Conservation (phyloP, 1,140 invertebrate species). For the Melitaea cinxia region DNA sequence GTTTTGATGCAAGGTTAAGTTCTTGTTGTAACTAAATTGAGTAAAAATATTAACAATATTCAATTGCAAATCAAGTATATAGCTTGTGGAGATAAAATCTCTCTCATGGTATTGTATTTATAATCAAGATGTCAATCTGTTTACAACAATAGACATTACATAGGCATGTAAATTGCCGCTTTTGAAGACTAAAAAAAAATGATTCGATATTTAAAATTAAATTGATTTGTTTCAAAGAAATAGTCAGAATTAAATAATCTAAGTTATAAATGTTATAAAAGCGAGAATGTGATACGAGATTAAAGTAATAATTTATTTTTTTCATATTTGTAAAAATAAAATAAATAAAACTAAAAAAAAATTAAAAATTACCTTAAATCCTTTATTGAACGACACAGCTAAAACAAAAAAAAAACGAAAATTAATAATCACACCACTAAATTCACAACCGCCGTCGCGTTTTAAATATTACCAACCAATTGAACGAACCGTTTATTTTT, state of each 20-base stretch:
- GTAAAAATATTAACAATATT: slow-evolving; percentile 2
- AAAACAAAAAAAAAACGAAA: slow-evolving; percentile 3
- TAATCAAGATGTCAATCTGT: slow-evolving; percentile 4
- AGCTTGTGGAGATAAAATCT: background rate
- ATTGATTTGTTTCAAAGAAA: background rate
- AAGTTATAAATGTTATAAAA: no score
- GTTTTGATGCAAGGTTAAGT: no score
- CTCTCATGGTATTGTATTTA: background rate
- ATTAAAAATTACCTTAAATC: slow-evolving; percentile 1
- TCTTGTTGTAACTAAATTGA: background rate
- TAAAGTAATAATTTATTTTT: no score
- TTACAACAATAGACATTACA: slow-evolving; percentile 5
- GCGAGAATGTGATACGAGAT: no score
- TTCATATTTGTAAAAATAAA: background rate
- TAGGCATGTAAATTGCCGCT: slow-evolving; percentile 1
- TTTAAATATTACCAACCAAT: background rate
- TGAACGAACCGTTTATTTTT: slow-evolving; percentile 5
- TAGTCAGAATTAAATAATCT: background rate
- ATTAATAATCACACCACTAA: slow-evolving; percentile 8
- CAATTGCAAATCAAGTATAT: slow-evolving; percentile 12
- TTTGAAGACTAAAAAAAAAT: slow-evolving; percentile 5
- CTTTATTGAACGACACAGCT: slow-evolving; percentile 4
- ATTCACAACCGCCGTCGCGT: slow-evolving; percentile 4
- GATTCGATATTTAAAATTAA: no score
- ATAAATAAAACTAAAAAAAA: background rate